phyloP scores from a whole-genome alignment of 2,797 vertebrate genomes.

The Tapera naevia region DNA sequence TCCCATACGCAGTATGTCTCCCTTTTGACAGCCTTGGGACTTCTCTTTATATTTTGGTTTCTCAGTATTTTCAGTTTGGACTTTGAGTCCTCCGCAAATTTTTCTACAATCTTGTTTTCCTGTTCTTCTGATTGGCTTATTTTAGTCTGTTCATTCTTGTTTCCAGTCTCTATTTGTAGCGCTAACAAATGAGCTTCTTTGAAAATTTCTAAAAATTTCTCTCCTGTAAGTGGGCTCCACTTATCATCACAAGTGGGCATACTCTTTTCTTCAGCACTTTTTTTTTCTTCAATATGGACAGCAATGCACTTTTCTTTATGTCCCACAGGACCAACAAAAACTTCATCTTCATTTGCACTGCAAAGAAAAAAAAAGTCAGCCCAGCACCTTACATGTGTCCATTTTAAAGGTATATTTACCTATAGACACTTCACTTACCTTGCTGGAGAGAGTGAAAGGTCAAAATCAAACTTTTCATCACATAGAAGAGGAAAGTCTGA shows the following conservation, averaged over 20 bases:
- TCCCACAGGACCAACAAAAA: conserved; percentile 83
- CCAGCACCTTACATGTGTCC: rapidly evolving
- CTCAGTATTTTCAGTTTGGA: conserved; percentile 80
- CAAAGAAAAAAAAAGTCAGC: neutral
- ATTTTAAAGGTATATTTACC: neutral
- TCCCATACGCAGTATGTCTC: conserved; percentile 88
- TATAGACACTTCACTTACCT: conserved; percentile 67
- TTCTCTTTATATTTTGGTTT: conserved; percentile 61
- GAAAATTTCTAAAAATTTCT: conserved; percentile 86
- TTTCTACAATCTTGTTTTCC: conserved; percentile 61
- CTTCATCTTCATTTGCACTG: conserved; percentile 86
- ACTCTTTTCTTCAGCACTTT: neutral
- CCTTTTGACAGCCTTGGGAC: conserved; percentile 81
- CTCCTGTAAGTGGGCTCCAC: conserved; percentile 85
- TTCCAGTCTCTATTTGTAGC: conserved; percentile 74
- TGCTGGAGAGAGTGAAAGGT: conserved; percentile 76
- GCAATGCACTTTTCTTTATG: conserved; percentile 82
- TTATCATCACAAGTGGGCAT: neutral
- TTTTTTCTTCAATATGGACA: conserved; percentile 36
- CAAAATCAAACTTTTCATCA: conserved; percentile 83
- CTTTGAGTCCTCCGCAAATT: conserved; percentile 80
- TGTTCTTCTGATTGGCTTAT: neutral
- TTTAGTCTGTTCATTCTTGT: neutral
- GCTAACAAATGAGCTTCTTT: conserved; percentile 88
- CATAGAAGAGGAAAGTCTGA: conserved; percentile 71